Conservation (phyloP, 1,140 invertebrate species). For the Paramacrobiotus metropolitanus region DNA sequence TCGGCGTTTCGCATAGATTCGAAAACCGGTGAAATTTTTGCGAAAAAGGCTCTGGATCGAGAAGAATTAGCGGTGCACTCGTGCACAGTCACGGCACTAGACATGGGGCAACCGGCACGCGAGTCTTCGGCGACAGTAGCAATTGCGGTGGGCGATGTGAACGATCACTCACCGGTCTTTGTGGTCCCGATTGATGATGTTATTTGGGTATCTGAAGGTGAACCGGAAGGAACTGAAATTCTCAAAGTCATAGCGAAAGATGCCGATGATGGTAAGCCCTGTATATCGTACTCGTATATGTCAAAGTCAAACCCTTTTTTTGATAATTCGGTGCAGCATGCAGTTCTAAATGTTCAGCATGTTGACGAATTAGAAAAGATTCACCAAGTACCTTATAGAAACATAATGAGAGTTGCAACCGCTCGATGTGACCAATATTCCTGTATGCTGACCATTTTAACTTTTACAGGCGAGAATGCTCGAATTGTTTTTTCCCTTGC, state of each 20-base stretch:
- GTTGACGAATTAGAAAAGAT: too few relatives aligned
- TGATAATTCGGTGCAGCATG: too few relatives aligned
- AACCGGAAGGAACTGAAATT: slow-evolving; percentile 57
- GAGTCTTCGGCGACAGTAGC: slow-evolving; percentile 46
- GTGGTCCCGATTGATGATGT: slow-evolving; percentile 62
- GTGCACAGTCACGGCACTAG: slow-evolving; percentile 53
- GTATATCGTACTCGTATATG: too few relatives aligned
- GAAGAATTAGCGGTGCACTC: slow-evolving; percentile 52
- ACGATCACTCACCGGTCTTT: slow-evolving; percentile 69
- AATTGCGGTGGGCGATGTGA: slow-evolving; percentile 55
- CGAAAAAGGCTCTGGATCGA: slow-evolving; percentile 51
- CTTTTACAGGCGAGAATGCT: slow-evolving; percentile 69
- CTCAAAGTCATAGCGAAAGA: slow-evolving; percentile 59
- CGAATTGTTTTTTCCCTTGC: slow-evolving; percentile 61
- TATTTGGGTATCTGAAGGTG: slow-evolving; percentile 62
- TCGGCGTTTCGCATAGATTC: slow-evolving; percentile 16
- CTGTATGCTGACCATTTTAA: too few relatives aligned
- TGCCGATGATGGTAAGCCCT: slow-evolving; percentile 49
- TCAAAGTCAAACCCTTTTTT: too few relatives aligned
- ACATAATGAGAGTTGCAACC: too few relatives aligned
- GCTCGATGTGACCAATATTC: too few relatives aligned
- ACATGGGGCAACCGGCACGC: slow-evolving; percentile 49
- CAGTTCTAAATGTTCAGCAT: too few relatives aligned
- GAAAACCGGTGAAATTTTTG: slow-evolving; percentile 50
- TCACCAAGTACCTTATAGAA: too few relatives aligned